Conservation (phyloP, 2,113 vertebrate species). For the Argyrosomus japonicus region DNA sequence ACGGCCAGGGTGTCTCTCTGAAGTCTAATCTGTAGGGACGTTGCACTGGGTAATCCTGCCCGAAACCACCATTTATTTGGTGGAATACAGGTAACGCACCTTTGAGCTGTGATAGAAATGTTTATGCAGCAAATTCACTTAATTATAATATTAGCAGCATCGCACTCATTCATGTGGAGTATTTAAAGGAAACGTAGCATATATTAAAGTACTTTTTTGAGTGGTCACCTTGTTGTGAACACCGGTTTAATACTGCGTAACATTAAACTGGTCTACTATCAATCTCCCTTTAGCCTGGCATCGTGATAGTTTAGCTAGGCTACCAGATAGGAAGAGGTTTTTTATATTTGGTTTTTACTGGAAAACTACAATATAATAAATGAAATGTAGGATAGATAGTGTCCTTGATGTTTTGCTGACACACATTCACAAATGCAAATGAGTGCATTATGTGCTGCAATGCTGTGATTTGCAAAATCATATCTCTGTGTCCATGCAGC, state of each 20-base stretch:
- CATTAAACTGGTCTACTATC: too few relatives aligned
- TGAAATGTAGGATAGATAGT: background rate
- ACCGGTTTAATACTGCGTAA: too few relatives aligned
- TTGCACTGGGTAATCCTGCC: slow-evolving; percentile 54
- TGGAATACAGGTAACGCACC: slow-evolving; percentile 33
- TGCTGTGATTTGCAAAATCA: background rate
- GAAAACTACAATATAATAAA: background rate
- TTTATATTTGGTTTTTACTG: background rate
- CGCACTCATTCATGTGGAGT: background rate
- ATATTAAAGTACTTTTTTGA: background rate
- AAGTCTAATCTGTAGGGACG: slow-evolving; percentile 71
- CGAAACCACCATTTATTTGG: slow-evolving; percentile 47
- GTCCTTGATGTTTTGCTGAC: background rate
- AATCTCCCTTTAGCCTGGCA: background rate
- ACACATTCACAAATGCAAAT: background rate
- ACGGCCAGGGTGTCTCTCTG: slow-evolving; percentile 66
- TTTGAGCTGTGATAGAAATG: slow-evolving; percentile 9
- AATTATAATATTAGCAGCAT: background rate
- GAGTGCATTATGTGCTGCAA: background rate
- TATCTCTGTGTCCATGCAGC: background rate
- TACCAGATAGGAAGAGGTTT: background rate
- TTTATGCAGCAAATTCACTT: background rate
- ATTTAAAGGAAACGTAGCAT: background rate
- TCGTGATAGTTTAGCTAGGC: background rate
- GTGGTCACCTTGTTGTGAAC: slow-evolving; percentile 3